Evolutionary conservation across 2,113 vertebrate species (phyloP), one percentile per base, ranked within the genome.

Genomic region (Rana temporaria): DNA sequence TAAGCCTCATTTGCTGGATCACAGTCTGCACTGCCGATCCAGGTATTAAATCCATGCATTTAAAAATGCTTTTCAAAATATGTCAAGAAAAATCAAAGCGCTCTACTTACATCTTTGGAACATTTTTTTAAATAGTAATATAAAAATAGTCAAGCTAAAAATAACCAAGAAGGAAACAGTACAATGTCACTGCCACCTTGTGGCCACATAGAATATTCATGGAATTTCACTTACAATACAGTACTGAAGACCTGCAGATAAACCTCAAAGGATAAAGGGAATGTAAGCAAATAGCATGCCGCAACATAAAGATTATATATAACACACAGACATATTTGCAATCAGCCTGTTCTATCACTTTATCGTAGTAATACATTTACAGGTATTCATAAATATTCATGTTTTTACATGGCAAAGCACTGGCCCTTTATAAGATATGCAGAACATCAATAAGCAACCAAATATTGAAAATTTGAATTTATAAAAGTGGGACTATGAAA

Each of bases 161-260:
- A 24, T 63, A 63, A 14, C 60, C 24, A 34, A 32, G 19, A 19
- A 26, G 30, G 9, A 9, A 78, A 78, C n/a, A 6, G 60, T 34
- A 63, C 72, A 64, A 17, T 24, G 53, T 65, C 24, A 53, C 56
- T 81, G 68, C 79, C 79, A 81, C 79, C 79, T 30, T 55, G 79
- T 72, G 79, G 63, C 32, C 68, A 72, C n/a, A 34, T 1, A 6
- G 14, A 59, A 59, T 59, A 59, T 59, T 59, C 9, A 42, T 42
- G 9, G 12, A 11, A 11, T 14, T 48, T 1, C 3, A 48, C 42
- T 8, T 2, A 48, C 8, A 48, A 5, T 22, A 48, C 8, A 48
- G 4, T 22, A 18, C 53, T 17, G 2, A 72, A 12, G 24, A 56
- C 14, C 17, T 53, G 42, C 20, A 71, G 48, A 55, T 22, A 55